Evolutionary conservation across 2,888 invertebrate species (phyloP).

Genomic region (Phragmatobia fuliginosa): DNA sequence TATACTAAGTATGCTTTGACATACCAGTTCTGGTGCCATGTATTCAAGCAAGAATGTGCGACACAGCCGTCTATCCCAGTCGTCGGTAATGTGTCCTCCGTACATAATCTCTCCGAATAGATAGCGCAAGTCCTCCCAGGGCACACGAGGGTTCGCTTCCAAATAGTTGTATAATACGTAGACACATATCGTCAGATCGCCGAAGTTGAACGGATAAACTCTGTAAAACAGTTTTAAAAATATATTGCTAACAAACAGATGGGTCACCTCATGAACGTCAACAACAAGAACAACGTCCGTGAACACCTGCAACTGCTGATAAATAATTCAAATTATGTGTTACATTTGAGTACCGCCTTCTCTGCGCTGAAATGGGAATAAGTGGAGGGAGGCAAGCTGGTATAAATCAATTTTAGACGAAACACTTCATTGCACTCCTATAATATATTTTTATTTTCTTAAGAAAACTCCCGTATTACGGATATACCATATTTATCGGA

Average conservation of each 20-base stretch:
- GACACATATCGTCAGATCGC: slow-evolving; percentile 96
- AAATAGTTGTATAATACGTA: slow-evolving; percentile 96
- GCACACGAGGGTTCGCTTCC: slow-evolving; percentile 94
- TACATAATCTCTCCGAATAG: slow-evolving; percentile 99
- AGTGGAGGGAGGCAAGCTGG: no score
- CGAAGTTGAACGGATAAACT: slow-evolving; percentile 92
- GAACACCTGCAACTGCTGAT: no score
- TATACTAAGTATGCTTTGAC: slow-evolving; percentile 3
- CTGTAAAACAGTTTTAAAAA: slow-evolving; percentile 58
- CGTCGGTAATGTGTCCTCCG: slow-evolving; percentile 98
- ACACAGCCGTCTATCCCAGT: slow-evolving; percentile 97
- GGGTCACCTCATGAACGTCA: no score
- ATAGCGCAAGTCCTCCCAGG: slow-evolving; percentile 98
- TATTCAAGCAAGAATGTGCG: slow-evolving; percentile 94
- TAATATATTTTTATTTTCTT: no score
- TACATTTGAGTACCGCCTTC: no score
- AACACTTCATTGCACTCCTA: no score
- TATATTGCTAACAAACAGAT: neutral
- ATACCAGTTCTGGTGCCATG: slow-evolving; percentile 93
- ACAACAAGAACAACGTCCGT: no score
- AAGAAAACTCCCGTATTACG: no score
- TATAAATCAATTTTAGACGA: no score
- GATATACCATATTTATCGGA: no score
- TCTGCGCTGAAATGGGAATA: no score
- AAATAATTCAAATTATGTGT: no score